Evolutionary conservation across 2,888 invertebrate species (phyloP), one percentile per base, ranked within the genome.

Genomic region (Tetragonisca angustula): DNA sequence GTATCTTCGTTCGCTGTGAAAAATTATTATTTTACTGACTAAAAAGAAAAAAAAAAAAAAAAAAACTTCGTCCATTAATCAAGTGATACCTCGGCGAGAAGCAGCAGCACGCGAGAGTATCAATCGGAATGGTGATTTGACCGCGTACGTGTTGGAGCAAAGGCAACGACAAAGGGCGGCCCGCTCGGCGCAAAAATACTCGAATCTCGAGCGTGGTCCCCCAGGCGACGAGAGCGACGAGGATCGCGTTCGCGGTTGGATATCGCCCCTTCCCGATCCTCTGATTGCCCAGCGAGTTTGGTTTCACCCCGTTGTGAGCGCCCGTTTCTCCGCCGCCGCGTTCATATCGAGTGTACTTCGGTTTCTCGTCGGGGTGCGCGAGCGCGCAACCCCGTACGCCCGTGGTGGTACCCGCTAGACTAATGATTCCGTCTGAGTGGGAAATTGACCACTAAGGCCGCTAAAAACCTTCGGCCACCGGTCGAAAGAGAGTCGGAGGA

Each of bases 401-500:
- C 43, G 43, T 43, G 43, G 1, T 43, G 43, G 79, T 87, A 75
- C 68, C 87, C 88, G 91, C 43, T 92, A 92, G 92, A 91, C 92
- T 93, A 94, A 93, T 93, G 93, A 93, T 93, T 93, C 91, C 88
- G 93, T 94, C 94, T 94, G 94, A 94, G 94, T 93, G 93, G 94
- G 91, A 94, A 94, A 94, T 94, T 94, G 94, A 94, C 93, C 93
- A 92, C 91, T 92, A 91, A 90, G 90, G 88, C 90, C 79, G 89
- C 87, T 91, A 90, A 93, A 93, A 92, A 92, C 90, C 91, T 92
- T 92, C 91, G 91, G 84, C 85, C 91, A 76, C 78, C 73, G 82
- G 84, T 64, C 83, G 27, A 52, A 43, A 76, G 69, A 74, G 79
- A 69, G 62, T 65, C 43, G 43, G 79, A 72, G 32, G 68, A 74